Evolutionary conservation across 2,888 invertebrate genomes (phyloP).

Genomic region (Zaprionus lineosus): DNA sequence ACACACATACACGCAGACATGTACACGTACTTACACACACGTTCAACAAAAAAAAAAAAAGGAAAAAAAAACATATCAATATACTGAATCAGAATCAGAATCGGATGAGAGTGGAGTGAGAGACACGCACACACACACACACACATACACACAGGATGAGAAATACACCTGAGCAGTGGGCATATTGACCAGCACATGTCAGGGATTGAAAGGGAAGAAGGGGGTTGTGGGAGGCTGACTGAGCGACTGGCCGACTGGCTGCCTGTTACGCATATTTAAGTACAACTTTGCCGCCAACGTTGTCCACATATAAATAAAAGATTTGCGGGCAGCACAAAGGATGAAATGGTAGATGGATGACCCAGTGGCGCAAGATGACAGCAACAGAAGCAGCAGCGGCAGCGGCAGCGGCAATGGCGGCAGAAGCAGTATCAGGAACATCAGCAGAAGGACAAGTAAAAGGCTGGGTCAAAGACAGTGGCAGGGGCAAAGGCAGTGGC

Average conservation of each 20-base stretch:
- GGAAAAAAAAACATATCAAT: slow-evolving; percentile 46
- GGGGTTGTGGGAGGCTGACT: not conserved
- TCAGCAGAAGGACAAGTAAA: too few relatives aligned
- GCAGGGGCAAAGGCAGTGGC: too few relatives aligned
- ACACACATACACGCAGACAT: not conserved
- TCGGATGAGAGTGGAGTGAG: slow-evolving; percentile 11
- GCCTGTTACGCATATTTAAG: slow-evolving; percentile 70
- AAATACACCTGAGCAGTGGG: slow-evolving; percentile 56
- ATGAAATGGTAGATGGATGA: slow-evolving; percentile 76
- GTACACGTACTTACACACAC: too few relatives aligned
- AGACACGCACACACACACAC: slow-evolving; percentile 5
- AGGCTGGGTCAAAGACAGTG: too few relatives aligned
- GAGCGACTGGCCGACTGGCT: slow-evolving; percentile 14
- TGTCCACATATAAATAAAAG: slow-evolving; percentile 79
- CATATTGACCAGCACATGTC: too few relatives aligned
- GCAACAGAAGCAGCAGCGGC: slow-evolving; percentile 27
- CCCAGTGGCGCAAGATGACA: slow-evolving; percentile 79
- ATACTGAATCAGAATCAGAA: slow-evolving; percentile 25
- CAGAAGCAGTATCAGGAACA: too few relatives aligned
- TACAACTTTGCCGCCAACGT: slow-evolving; percentile 59
- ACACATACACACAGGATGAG: not conserved
- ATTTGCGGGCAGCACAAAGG: slow-evolving; percentile 75
- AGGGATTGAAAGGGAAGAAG: too few relatives aligned
- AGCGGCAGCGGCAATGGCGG: too few relatives aligned
- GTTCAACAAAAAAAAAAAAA: too few relatives aligned